A percentile compares a stretch with the other conserved stretches of the same genome.
phyloP scores from a whole-genome alignment of 2,797 vertebrate genomes.

The Oreochromis grahami region DNA sequence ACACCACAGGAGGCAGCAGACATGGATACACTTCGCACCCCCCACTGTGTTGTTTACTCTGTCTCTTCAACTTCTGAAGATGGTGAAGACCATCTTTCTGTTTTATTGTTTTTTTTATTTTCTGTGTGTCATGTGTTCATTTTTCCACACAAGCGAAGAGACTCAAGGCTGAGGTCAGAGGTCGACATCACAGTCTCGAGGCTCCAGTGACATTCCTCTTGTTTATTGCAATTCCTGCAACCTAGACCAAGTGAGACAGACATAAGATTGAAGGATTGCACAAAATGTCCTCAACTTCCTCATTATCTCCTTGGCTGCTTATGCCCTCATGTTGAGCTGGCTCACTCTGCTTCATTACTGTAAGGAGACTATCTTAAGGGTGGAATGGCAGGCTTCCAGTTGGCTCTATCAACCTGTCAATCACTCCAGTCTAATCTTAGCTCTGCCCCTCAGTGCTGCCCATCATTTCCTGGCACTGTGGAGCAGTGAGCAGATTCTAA shows the following conservation, averaged over 20 bases:
- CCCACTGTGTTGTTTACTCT: conserved; percentile 45
- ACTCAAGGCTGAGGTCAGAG: conserved; percentile 23
- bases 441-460: conserved; percentile 67
- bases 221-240: conserved; percentile 24
- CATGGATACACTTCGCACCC: conserved; percentile 41
- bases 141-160: not conserved
- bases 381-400: conserved; percentile 70
- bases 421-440: conserved; percentile 70
- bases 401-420: conserved; percentile 69
- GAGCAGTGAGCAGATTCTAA: conserved; percentile 54
- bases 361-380: conserved; percentile 68
- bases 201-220: not conserved
- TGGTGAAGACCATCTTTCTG: not conserved
- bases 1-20: conserved; percentile 68
- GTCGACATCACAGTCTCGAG: not conserved
- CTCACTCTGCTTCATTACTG: conserved; percentile 65
- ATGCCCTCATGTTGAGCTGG: conserved; percentile 45
- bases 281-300: conserved; percentile 58
- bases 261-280: conserved; percentile 33
- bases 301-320: conserved; percentile 65
- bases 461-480: conserved; percentile 67
- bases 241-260: conserved; percentile 11
- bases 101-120: not conserved
- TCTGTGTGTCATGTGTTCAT: not conserved
- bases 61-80: conserved; percentile 2